These are phyloP conservation scores for Canis aureus DNA, from an alignment of 2,113 vertebrate genomes.

Conservation along the genomic window DNA sequence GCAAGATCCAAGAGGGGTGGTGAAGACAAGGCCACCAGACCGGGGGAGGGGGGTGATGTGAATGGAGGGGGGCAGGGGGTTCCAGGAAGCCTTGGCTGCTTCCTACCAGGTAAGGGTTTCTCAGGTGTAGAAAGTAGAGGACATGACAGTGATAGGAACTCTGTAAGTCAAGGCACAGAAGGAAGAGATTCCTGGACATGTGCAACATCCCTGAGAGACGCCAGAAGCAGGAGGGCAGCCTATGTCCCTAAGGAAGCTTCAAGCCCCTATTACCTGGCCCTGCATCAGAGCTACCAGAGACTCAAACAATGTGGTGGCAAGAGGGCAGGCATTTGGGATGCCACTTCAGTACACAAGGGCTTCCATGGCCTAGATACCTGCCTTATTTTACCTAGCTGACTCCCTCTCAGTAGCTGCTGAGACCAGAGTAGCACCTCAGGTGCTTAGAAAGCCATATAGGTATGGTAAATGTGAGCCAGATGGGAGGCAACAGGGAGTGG, in stretches of 20 bases:
- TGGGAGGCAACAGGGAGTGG: not conserved
- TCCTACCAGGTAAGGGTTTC: not conserved
- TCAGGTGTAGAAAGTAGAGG: not conserved
- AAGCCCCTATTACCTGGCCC: not conserved
- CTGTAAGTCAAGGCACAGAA: not conserved
- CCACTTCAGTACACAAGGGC: not conserved
- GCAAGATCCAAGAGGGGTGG: not conserved
- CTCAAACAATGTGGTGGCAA: not conserved
- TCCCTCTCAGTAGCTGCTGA: not conserved
- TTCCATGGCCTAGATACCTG: not conserved
- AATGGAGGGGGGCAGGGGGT: not conserved
- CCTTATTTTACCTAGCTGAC: constrained; percentile 11
- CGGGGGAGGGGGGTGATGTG: not conserved
- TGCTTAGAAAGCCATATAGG: not conserved
- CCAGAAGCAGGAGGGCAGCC: not conserved
- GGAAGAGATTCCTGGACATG: not conserved
- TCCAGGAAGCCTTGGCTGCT: not conserved
- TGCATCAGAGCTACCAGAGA: not conserved
- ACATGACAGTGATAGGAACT: not conserved
- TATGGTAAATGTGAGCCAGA: not conserved
- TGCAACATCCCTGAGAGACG: not conserved
- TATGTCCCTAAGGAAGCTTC: not conserved
- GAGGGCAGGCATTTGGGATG: not conserved
- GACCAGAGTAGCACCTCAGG: not conserved
- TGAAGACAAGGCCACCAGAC: not conserved